Base-by-base conservation (phyloP, 2,888 invertebrate species). In the Serrognathus titanus region DNA sequence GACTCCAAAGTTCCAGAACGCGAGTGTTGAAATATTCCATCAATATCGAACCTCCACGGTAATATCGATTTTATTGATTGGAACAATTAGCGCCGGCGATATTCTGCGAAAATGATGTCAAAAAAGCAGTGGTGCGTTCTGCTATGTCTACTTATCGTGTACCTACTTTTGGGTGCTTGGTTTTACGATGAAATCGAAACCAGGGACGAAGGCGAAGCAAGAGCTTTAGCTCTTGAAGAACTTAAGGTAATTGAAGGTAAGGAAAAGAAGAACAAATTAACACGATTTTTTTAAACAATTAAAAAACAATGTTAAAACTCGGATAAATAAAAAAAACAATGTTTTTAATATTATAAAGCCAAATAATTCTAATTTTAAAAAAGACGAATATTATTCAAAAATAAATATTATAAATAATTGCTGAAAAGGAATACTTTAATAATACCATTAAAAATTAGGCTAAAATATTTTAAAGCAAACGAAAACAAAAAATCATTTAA, bases 131-230 rank as follows among this genome's bases (percentile, higher is more conserved):
- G 90, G 83, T 81, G 89, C 63, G 85, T 87, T 37, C 55, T 65
- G 11, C 49, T 65, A n/a, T 54, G 57, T 38, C 50, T 65, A 10
- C 48, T 58, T 7, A 53, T 62, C 35, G 56, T 58, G 45, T 62
- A 62, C 48, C 48, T 60, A 9, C 43, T 60, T 35, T 53, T 93
- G 58, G 94, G 93, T 8, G 92, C 93, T n/a, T 87, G 86, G 61
- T 88, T 93, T 66, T 94, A 92, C 76, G 90, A 90, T 78, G 85
- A 87, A 71, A 87, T 92, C 66, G 92, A 94, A 79, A 86, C 87
- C 69, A 83, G 83, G 36, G 77, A 88, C 68, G 93, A 93, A 77
- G 76, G 82, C 49, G 78, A 82, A 60, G 80, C 83, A 62, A 81
- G 86, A 48, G 79, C 78, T 51, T 78, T 82, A 65, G 83, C 85